phyloP scores from a whole-genome alignment of 2,888 invertebrate genomes.

The Cheilosia urbana region DNA sequence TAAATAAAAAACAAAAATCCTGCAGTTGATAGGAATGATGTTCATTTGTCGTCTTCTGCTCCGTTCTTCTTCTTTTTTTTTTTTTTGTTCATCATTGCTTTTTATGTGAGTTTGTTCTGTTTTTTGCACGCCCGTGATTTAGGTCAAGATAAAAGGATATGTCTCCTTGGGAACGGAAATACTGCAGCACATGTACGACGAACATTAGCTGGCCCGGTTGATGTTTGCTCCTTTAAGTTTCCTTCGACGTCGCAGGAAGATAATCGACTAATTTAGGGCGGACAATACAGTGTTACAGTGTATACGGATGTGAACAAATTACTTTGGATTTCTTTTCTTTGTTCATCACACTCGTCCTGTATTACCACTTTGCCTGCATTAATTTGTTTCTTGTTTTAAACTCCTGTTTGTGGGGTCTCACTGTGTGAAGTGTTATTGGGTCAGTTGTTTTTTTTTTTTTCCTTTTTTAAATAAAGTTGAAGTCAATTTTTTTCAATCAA shows the following conservation, averaged over 20 bases:
- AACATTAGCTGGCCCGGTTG: constrained; percentile 20
- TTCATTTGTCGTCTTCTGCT: constrained; percentile 1
- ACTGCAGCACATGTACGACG: constrained; percentile 41
- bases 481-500: too few species aligned
- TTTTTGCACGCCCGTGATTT: constrained; percentile 27
- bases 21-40: constrained; percentile 32
- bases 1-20: constrained; percentile 8
- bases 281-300: background rate
- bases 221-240: constrained; percentile 14
- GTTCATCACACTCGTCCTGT: too few species aligned
- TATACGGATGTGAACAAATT: too few species aligned
- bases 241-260: background rate
- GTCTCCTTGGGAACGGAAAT: constrained; percentile 29
- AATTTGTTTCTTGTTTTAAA: too few species aligned
- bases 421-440: too few species aligned
- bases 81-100: background rate
- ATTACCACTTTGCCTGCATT: too few species aligned
- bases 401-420: too few species aligned
- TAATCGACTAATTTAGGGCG: constrained; percentile 19
- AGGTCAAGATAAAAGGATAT: constrained; percentile 37
- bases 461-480: too few species aligned
- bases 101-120: constrained; percentile 9
- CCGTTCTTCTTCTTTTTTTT: too few species aligned
- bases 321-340: too few species aligned
- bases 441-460: too few species aligned